Evolutionary conservation across 2,797 vertebrate genomes (phyloP).

Genomic region (Phataginus tricuspis): DNA sequence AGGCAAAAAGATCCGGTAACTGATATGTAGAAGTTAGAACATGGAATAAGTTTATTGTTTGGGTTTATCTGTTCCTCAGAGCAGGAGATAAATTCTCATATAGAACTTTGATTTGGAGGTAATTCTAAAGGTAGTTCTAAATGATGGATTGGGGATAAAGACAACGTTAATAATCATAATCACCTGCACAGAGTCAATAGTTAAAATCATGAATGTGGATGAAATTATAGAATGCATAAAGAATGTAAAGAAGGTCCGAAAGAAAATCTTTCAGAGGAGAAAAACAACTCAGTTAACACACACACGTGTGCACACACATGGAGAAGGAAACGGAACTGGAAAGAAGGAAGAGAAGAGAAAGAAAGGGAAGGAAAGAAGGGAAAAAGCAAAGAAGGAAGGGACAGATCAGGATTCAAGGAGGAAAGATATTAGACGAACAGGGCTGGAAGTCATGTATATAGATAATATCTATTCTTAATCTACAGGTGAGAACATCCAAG

Average conservation of each 20-base stretch:
- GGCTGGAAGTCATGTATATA: neutral
- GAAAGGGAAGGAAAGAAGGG: neutral
- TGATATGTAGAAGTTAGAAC: neutral
- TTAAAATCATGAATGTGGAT: neutral
- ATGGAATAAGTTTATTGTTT: neutral
- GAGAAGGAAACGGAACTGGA: too few species aligned
- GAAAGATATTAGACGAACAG: neutral
- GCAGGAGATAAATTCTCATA: neutral
- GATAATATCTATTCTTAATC: neutral
- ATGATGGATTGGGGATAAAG: neutral
- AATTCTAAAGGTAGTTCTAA: neutral
- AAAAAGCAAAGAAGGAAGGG: neutral
- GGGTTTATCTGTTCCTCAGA: neutral
- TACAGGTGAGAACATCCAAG: neutral
- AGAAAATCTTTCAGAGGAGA: neutral
- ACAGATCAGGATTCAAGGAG: neutral
- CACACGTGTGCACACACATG: too few species aligned
- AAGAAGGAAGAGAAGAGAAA: too few species aligned
- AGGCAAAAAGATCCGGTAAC: neutral
- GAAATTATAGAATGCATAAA: neutral
- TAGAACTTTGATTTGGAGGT: neutral
- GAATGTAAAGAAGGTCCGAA: neutral
- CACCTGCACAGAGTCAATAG: neutral
- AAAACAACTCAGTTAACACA: neutral
- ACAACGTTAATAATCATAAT: neutral